Evolutionary conservation across 2,113 vertebrate species (phyloP), one percentile per base, ranked within the genome.

Genomic region (Centropus bengalensis): DNA sequence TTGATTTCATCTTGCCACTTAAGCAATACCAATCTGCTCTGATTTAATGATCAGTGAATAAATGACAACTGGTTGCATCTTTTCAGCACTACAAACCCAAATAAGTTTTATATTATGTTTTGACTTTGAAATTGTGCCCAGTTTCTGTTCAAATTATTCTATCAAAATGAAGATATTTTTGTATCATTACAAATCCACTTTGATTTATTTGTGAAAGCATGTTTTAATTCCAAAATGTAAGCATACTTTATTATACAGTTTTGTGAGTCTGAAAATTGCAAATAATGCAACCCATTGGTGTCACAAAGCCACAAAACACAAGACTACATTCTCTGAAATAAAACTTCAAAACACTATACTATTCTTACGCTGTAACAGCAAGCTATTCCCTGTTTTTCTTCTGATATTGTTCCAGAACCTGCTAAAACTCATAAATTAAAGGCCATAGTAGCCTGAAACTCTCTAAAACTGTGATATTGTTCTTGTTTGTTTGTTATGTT

Each of bases 101-200:
- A 75, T 4, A 58, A 82, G 30, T 75, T 93, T 56, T 42, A 71
- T 27, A 26, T 5, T 54, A 9, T 56, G 58, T 60, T 92, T 75
- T 89, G 82, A 55, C 79, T 85, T 88, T 93, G 93, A 96, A 78
- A 86, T 67, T 6, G 1, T 86, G 85, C 93, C 91, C 71, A 23
- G 82, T 88, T 86, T 81, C 87, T 81, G 59, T 20, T 73, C 51
- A 49, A 10, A 63, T 66, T 38, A 67, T 74, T 30, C 89, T 82
- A 68, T 9, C 9, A 7, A 94, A 87, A 71, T 4, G 36, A 77
- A 20, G 76, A 94, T 87, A 67, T 85, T 95, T 85, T 85, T 76
- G n/a, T 82, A 1, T 62, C 33, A 58, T 55, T 64, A 89, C 94
- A 85, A 91, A 85, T 67, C 85, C 70, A 51, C 82, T 80, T 21